A percentile compares a stretch with the other conserved stretches of the same genome.
phyloP scores from a whole-genome alignment of 1,140 invertebrate species.

The Ceratoteleas bidentatus region DNA sequence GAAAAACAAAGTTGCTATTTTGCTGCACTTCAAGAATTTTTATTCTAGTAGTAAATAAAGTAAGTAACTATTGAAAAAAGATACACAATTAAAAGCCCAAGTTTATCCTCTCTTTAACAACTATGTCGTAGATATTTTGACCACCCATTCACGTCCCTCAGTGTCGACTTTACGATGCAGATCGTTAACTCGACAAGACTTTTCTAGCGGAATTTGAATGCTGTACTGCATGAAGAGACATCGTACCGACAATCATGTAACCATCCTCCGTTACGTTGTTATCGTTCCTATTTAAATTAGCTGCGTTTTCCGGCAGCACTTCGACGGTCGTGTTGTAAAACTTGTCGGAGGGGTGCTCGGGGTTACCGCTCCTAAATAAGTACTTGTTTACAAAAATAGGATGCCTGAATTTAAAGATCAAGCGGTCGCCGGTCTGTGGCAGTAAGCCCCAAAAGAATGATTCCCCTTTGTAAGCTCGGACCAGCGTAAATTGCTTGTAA shows the following conservation, averaged over 20 bases:
- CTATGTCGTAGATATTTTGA: too few relatives aligned
- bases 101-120: too few relatives aligned
- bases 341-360: conserved; percentile 94
- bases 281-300: conserved; percentile 74
- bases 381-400: conserved; percentile 89
- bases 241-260: conserved; percentile 86
- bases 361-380: conserved; percentile 94
- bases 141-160: neutral
- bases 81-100: too few relatives aligned
- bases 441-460: conserved; percentile 96
- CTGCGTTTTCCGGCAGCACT: conserved; percentile 84
- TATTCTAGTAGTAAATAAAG: too few relatives aligned
- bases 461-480: conserved; percentile 92
- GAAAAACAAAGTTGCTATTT: too few relatives aligned
- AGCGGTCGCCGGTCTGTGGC: conserved; percentile 90
- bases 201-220: neutral
- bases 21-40: too few relatives aligned
- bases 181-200: neutral
- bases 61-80: too few relatives aligned
- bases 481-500: conserved; percentile 91
- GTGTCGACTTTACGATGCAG: neutral
- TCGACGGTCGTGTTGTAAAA: conserved; percentile 95
- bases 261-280: conserved; percentile 86
- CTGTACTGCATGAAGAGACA: neutral
- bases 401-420: conserved; percentile 90